phyloP scores from a whole-genome alignment of 2,888 invertebrate genomes.

The Synanthedon andrenaeformis region DNA sequence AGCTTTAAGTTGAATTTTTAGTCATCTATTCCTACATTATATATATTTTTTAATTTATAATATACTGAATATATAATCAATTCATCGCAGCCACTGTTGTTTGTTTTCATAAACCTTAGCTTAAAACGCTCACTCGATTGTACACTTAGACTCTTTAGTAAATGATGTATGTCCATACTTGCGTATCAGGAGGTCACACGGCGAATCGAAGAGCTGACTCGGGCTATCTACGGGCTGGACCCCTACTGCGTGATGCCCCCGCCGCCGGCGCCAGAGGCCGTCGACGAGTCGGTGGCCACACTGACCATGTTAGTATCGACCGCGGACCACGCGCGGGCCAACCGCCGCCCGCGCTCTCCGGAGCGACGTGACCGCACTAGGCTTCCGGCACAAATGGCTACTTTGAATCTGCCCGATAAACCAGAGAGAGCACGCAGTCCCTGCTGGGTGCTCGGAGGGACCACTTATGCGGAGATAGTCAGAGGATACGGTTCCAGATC shows the following conservation, averaged over 20 bases:
- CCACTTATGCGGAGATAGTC: slow-evolving; percentile 84
- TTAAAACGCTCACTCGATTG: slow-evolving; percentile 20
- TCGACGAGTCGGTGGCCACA: slow-evolving; percentile 74
- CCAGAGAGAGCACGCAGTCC: slow-evolving; percentile 73
- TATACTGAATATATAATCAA: slow-evolving; percentile 52
- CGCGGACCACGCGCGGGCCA: slow-evolving; percentile 30
- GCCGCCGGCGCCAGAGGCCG: slow-evolving; percentile 71
- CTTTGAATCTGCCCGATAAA: slow-evolving; percentile 11
- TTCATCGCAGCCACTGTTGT: slow-evolving; percentile 51
- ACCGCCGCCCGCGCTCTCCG: slow-evolving; percentile 65
- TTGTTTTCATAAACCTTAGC: slow-evolving; percentile 44
- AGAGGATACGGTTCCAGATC: slow-evolving; percentile 69
- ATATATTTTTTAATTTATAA: slow-evolving; percentile 33
- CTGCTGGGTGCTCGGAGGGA: slow-evolving; percentile 79
- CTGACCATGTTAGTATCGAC: slow-evolving; percentile 45
- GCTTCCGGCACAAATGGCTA: slow-evolving; percentile 5
- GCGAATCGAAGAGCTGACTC: slow-evolving; percentile 79
- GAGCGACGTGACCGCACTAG: slow-evolving; percentile 34
- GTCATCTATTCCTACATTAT: slow-evolving; percentile 47
- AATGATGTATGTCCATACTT: slow-evolving; percentile 67
- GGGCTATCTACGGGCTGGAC: slow-evolving; percentile 80
- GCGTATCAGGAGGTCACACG: slow-evolving; percentile 78
- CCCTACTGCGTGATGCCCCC: slow-evolving; percentile 75
- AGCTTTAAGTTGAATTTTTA: slow-evolving; percentile 43
- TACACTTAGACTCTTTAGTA: slow-evolving; percentile 50